phyloP scores from a whole-genome alignment of 1,140 invertebrate genomes.

The Drosophila varians region DNA sequence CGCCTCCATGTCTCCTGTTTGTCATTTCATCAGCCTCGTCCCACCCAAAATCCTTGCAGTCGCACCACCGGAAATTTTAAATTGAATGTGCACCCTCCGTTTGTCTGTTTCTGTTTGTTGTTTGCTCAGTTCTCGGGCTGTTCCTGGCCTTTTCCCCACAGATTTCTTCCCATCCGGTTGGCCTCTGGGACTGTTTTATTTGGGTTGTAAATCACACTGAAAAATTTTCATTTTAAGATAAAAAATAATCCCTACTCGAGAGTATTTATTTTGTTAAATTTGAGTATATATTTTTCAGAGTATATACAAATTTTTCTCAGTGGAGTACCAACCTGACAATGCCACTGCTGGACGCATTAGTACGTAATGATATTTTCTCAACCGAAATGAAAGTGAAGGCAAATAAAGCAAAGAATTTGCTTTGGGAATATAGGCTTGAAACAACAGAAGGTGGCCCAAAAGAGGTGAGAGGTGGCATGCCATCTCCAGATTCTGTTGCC shows the following conservation, averaged over 20 bases:
- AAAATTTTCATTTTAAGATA: neutral
- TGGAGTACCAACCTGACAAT: neutral
- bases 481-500: neutral
- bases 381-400: neutral
- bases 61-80: constrained; percentile 70
- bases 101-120: constrained; percentile 42
- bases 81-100: constrained; percentile 59
- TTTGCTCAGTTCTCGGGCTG: constrained; percentile 31
- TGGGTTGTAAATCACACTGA: constrained; percentile 9
- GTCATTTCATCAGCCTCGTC: constrained; percentile 54
- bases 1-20: constrained; percentile 59
- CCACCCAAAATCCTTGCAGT: constrained; percentile 43
- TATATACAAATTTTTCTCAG: constrained; percentile 7
- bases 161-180: constrained; percentile 27
- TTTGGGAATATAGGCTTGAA: constrained; percentile 4
- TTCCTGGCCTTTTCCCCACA: constrained; percentile 13
- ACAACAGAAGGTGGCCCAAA: neutral
- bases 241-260: too few species aligned
- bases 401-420: neutral
- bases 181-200: constrained; percentile 47
- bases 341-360: constrained; percentile 18
- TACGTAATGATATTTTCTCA: constrained; percentile 24
- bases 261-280: too few species aligned
- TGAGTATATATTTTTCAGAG: too few species aligned
- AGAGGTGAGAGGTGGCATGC: neutral